phyloP scores from a whole-genome alignment of 2,797 vertebrate genomes.

The Anniella stebbinsi region DNA sequence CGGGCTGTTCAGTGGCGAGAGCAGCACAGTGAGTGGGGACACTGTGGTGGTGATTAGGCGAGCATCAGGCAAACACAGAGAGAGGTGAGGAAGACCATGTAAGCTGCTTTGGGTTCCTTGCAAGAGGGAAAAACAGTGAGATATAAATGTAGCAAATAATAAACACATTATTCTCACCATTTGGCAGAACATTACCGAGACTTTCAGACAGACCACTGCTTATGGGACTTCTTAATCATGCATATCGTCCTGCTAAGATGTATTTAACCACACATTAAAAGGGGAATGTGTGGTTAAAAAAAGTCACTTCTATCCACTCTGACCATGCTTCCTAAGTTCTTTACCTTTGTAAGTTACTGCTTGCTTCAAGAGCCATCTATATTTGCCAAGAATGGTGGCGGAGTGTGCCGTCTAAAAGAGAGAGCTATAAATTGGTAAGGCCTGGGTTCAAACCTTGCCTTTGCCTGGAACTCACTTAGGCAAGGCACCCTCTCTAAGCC shows the following conservation, averaged over 20 bases:
- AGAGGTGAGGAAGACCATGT: too few relatives aligned
- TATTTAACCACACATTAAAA: neutral
- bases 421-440: too few relatives aligned
- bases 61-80: too few relatives aligned
- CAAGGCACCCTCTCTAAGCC: neutral
- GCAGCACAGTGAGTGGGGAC: too few relatives aligned
- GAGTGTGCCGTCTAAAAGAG: neutral
- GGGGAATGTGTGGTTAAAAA: neutral
- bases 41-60: too few relatives aligned
- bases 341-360: neutral
- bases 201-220: too few relatives aligned
- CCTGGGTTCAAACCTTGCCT: neutral
- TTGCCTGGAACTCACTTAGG: neutral
- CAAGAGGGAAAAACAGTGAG: too few relatives aligned
- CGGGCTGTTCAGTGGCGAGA: too few relatives aligned
- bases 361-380: neutral
- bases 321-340: neutral
- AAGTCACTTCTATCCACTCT: neutral
- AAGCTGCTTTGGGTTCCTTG: too few relatives aligned
- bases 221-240: neutral
- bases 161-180: neutral
- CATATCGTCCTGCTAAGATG: neutral
- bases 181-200: neutral
- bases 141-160: too few relatives aligned
- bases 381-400: too few relatives aligned